These are phyloP conservation scores for Argyra leucocephala DNA, from an alignment of 2,888 invertebrate species.

Conservation along the genomic window DNA sequence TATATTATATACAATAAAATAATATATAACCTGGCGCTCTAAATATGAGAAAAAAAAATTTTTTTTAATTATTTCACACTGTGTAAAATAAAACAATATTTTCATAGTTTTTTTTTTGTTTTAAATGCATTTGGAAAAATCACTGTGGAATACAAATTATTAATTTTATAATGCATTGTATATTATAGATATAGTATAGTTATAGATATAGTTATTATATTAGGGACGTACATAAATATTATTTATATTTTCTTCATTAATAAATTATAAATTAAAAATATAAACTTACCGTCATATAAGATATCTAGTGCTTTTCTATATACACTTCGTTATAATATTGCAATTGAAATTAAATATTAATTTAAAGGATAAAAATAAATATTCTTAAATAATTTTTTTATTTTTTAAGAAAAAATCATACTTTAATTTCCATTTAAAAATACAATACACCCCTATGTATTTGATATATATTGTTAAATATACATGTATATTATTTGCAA, in stretches of 20 bases:
- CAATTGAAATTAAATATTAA: too few relatives aligned
- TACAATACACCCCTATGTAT: too few relatives aligned
- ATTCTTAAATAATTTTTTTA: neutral
- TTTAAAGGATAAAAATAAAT: too few relatives aligned
- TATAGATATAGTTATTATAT: too few relatives aligned
- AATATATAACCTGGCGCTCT: neutral
- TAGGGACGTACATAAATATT: too few relatives aligned
- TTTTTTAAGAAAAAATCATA: neutral
- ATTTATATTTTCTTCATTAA: too few relatives aligned
- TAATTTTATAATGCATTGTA: too few relatives aligned
- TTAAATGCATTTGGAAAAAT: too few relatives aligned
- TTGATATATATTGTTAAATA: neutral
- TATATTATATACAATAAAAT: too few relatives aligned
- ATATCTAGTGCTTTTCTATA: neutral
- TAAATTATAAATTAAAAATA: neutral
- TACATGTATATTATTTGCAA: neutral
- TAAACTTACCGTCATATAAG: neutral
- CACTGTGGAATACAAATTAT: too few relatives aligned
- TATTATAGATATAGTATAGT: too few relatives aligned
- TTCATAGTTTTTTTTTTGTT: too few relatives aligned
- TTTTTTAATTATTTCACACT: neutral
- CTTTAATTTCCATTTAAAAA: neutral
- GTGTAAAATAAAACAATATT: neutral
- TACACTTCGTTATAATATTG: constrained; percentile 1
- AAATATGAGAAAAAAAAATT: neutral